Conservation (phyloP, 2,113 vertebrate species). For the Solenodon paradoxus region DNA sequence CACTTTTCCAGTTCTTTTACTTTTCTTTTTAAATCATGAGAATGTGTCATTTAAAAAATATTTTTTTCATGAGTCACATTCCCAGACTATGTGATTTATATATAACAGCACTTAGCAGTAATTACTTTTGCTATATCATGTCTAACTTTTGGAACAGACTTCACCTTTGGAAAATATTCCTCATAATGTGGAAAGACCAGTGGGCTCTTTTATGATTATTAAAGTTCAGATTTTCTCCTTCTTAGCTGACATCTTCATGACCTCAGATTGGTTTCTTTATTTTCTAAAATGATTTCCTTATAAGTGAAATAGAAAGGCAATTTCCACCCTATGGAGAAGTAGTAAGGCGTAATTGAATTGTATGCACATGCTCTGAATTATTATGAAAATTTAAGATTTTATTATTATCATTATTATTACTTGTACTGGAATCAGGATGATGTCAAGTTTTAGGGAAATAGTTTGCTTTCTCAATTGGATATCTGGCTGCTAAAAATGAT, state of each 20-base stretch:
- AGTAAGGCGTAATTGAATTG: constrained; percentile 16
- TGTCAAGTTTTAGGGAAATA: constrained; percentile 61
- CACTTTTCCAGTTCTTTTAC: constrained; percentile 1
- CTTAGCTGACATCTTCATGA: not conserved
- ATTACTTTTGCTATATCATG: not conserved
- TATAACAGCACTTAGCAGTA: constrained; percentile 1
- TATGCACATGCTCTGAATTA: constrained; percentile 32
- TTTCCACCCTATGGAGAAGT: not conserved
- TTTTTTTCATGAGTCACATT: not conserved
- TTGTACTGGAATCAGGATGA: constrained; percentile 48
- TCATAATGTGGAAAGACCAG: not conserved
- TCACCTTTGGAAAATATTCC: not conserved
- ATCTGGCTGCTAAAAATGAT: constrained; percentile 59
- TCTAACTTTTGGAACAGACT: constrained; percentile 19
- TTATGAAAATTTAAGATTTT: constrained; percentile 42
- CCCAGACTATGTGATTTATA: not conserved
- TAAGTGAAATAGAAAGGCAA: constrained; percentile 16
- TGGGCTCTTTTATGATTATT: not conserved
- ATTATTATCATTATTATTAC: constrained; percentile 31
- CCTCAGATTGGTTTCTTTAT: constrained; percentile 30
- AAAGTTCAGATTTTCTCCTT: not conserved
- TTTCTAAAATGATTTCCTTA: constrained; percentile 29
- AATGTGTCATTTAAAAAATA: not conserved
- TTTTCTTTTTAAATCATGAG: constrained; percentile 23
- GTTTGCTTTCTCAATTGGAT: constrained; percentile 55